These are phyloP conservation scores for Dipus sagitta DNA, from an alignment of 2,797 vertebrate genomes.

Conservation along the genomic window DNA sequence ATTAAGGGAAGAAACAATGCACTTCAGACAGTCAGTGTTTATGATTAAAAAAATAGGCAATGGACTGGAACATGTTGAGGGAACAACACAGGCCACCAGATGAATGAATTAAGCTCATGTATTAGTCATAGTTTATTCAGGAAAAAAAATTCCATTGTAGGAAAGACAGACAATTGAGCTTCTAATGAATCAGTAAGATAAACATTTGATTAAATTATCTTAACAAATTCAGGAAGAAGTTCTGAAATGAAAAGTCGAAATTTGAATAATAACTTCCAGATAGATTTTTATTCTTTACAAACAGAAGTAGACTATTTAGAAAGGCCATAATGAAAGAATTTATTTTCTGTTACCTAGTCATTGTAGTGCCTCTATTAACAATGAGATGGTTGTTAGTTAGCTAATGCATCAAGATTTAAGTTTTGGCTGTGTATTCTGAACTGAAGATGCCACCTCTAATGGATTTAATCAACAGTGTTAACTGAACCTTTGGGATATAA, in stretches of 20 bases:
- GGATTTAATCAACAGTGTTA: slow-evolving; percentile 10
- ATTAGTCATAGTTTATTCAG: background rate
- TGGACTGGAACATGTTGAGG: background rate
- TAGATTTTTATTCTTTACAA: slow-evolving; percentile 2
- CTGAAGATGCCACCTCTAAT: background rate
- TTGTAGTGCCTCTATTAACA: background rate
- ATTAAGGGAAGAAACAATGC: background rate
- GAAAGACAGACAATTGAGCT: background rate
- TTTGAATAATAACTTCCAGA: background rate
- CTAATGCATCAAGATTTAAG: background rate
- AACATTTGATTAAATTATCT: background rate
- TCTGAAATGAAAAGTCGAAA: background rate
- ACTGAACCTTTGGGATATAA: background rate
- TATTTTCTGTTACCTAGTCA: background rate
- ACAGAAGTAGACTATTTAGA: background rate
- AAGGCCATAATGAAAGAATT: background rate
- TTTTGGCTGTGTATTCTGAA: background rate
- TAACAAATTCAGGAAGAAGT: background rate
- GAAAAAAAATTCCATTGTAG: background rate
- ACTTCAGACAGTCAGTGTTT: background rate
- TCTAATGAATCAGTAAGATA: background rate
- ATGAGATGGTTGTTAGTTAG: background rate
- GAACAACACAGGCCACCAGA: background rate
- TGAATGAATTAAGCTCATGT: background rate
- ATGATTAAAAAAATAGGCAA: background rate